Evolutionary conservation across 2,888 invertebrate species (phyloP).

Genomic region (Lordiphosa fenestrarum): DNA sequence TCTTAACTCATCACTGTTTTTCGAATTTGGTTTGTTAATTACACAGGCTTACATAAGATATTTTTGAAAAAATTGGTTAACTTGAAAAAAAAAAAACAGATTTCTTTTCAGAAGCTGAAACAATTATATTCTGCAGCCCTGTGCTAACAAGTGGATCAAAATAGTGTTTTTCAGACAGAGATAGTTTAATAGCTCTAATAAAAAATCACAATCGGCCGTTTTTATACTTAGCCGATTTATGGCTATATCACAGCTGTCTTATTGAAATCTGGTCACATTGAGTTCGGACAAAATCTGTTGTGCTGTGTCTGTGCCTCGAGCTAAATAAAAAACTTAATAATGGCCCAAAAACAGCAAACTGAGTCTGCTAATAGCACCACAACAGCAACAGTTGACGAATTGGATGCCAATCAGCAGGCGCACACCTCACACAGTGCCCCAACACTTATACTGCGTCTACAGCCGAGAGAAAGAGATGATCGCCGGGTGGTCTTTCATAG

Average conservation of each 20-base stretch:
- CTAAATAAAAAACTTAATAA: conserved; percentile 23
- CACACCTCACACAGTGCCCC: conserved; percentile 30
- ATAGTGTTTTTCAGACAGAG: too few species aligned
- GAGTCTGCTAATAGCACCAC: conserved; percentile 14
- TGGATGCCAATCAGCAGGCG: conserved; percentile 18
- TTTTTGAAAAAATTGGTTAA: too few species aligned
- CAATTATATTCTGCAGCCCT: too few species aligned
- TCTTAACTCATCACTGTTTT: too few species aligned
- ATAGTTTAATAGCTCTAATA: too few species aligned
- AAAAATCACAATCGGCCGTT: too few species aligned
- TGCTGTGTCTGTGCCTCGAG: background rate
- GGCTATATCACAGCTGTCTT: background rate
- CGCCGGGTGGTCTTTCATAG: conserved; percentile 94
- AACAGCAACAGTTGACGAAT: conserved; percentile 43
- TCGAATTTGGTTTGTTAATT: too few species aligned
- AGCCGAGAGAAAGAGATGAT: conserved; percentile 84
- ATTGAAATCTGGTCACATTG: too few species aligned
- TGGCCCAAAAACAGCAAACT: conserved; percentile 40
- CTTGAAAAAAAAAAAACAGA: too few species aligned
- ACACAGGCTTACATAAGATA: too few species aligned
- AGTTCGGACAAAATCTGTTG: background rate
- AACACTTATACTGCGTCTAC: conserved; percentile 82
- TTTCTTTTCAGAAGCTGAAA: too few species aligned
- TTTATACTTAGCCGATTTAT: background rate
- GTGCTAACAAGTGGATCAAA: too few species aligned